These are phyloP conservation scores for Kuschelorhynchus macadamiae DNA, from an alignment of 2,888 invertebrate species.

Conservation along the genomic window DNA sequence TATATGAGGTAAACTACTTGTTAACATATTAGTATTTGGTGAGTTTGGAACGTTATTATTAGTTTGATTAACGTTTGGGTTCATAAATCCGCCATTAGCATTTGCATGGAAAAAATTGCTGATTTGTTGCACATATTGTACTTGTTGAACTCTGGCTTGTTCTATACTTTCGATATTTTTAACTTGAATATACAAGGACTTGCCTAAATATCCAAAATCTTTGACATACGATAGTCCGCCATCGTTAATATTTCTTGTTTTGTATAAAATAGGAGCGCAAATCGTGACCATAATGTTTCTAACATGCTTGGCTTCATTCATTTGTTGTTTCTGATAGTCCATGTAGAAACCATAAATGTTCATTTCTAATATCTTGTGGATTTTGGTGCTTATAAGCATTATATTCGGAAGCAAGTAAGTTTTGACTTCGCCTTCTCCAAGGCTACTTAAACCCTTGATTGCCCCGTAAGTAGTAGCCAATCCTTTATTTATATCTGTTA, in stretches of 20 bases:
- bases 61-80: too few species aligned
- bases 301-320: conserved; percentile 58
- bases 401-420: conserved; percentile 56
- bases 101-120: conserved; percentile 14
- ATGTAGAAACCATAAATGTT: conserved; percentile 47
- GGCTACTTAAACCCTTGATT: conserved; percentile 58
- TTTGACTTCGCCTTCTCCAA: conserved; percentile 59
- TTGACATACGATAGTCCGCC: conserved; percentile 56
- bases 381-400: conserved; percentile 53
- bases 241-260: conserved; percentile 54
- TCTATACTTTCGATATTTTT: conserved; percentile 59
- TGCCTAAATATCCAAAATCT: conserved; percentile 61
- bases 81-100: too few species aligned
- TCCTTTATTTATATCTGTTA: conserved; percentile 54
- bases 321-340: conserved; percentile 55
- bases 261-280: conserved; percentile 57
- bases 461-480: conserved; percentile 61
- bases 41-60: too few species aligned
- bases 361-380: conserved; percentile 56
- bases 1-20: too few species aligned
- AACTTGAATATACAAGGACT: conserved; percentile 57
- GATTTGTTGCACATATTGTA: conserved; percentile 31
- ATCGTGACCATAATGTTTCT: conserved; percentile 56
- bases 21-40: too few species aligned
- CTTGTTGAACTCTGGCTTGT: conserved; percentile 31